Base-by-base conservation (phyloP, 2,113 vertebrate genomes). In the Pionites leucogaster region DNA sequence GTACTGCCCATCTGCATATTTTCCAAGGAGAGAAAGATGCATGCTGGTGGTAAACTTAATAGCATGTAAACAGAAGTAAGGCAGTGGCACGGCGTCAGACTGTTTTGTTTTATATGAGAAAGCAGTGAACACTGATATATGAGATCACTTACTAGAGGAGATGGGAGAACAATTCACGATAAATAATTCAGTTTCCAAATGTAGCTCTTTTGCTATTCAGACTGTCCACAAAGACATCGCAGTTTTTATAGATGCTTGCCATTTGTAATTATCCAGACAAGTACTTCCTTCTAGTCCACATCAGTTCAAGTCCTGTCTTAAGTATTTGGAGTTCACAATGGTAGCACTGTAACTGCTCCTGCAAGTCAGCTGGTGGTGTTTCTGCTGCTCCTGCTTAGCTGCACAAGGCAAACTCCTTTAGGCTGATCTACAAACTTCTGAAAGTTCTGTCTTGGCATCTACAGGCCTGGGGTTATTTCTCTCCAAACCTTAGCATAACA, bases 91-190 rank as follows among this genome's bases (percentile, higher is more conserved):
- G 59, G 25, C 0, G 35, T 74, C 57, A 87, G 82, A n/a, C 35
- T 39, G n/a, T 19, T 96, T 94, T 91, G 46, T 72, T 96, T 96
- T 82, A 82, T 83, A 80, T 90, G 77, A 90, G 82, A 96, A 92
- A 87, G 75, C 59, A 65, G 25, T 77, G 46, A 94, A 75, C 77
- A 64, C 55, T 96, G 80, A 77, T 64, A 75, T 77, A 87, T n/a
- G 46, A 95, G 82, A 90, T 95, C 70, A 84, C 83, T 95, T 95
- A 94, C 69, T 63, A 92, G 81, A 91, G 84, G 31, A 82, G 42
- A 37, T 50, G 31, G 50, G 52, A 92, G 31, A 94, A 22, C 33
- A 83, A 90, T 63, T 86, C 83, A 85, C 67, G 74, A 80, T 50
- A 75, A 93, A 90, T 75, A 85, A 76, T 80, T 87, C 74, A 74